phyloP scores from a whole-genome alignment of 2,888 invertebrate genomes.

The Agapetus fuscipes region DNA sequence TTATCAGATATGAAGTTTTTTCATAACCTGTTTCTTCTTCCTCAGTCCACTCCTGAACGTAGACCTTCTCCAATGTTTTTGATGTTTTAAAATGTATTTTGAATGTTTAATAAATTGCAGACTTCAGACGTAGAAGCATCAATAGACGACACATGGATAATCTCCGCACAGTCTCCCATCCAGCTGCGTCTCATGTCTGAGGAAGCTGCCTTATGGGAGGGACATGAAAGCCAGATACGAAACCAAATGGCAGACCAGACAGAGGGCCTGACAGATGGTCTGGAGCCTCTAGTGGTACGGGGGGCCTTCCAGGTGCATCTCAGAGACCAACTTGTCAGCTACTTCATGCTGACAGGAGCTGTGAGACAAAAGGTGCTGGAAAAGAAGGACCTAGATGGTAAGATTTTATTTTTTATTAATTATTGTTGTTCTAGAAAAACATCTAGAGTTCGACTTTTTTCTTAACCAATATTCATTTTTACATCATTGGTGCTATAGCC shows the following conservation, averaged over 20 bases:
- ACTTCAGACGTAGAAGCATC: conserved; percentile 63
- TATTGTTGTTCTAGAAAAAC: no score
- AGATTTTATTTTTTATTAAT: conserved; percentile 11
- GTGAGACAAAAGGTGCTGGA: conserved; percentile 36
- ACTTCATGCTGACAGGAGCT: conserved; percentile 72
- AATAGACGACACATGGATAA: conserved; percentile 85
- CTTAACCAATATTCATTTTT: not conserved
- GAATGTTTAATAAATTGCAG: no score
- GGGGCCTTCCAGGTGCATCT: conserved; percentile 79
- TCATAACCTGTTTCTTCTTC: no score
- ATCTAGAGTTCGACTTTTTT: not conserved
- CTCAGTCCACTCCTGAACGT: no score
- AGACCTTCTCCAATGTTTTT: no score
- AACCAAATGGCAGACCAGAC: no score
- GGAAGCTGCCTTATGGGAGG: conserved; percentile 29
- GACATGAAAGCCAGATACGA: no score
- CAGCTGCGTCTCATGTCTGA: conserved; percentile 62
- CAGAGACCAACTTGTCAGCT: conserved; percentile 62
- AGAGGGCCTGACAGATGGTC: not conserved
- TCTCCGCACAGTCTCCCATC: conserved; percentile 71
- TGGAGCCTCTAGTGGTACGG: conserved; percentile 65
- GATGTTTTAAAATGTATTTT: no score
- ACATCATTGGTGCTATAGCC: no score
- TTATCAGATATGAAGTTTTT: no score
- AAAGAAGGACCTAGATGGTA: conserved; percentile 57